Evolutionary conservation across 2,113 vertebrate species (phyloP).

Genomic region (Suncus etruscus): DNA sequence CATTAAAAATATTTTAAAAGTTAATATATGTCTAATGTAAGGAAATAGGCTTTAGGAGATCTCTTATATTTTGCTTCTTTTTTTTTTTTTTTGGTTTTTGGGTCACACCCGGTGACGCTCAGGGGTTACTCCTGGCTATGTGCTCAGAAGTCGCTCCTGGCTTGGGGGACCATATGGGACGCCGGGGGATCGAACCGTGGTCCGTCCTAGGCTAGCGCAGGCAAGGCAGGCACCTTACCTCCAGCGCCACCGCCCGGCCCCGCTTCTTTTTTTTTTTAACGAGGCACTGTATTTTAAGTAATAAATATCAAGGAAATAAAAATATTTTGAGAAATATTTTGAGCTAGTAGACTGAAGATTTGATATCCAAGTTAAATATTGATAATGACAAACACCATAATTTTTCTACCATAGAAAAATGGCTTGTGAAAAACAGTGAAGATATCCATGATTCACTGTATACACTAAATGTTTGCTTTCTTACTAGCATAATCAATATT

Average conservation of each 20-base stretch:
- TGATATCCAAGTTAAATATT: background rate
- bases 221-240: too few species aligned
- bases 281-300: background rate
- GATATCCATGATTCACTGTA: background rate
- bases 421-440: background rate
- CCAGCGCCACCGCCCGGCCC: too few species aligned
- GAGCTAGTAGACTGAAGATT: background rate
- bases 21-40: background rate
- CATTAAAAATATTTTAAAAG: background rate
- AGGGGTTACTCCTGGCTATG: too few species aligned
- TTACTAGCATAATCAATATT: slow-evolving; percentile 13
- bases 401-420: background rate
- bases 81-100: too few species aligned
- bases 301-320: background rate
- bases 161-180: too few species aligned
- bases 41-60: background rate
- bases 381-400: background rate
- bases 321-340: background rate
- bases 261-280: too few species aligned
- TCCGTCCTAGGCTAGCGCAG: too few species aligned
- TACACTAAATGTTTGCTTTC: background rate
- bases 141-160: too few species aligned
- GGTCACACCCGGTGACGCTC: too few species aligned
- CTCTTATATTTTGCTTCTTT: too few species aligned
- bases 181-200: too few species aligned